Percentiles rank a stretch among this genome's conserved stretches.
These are phyloP conservation scores for Marcusenius ussheri DNA, from an alignment of 2,113 vertebrate species.

Conservation along the genomic window DNA sequence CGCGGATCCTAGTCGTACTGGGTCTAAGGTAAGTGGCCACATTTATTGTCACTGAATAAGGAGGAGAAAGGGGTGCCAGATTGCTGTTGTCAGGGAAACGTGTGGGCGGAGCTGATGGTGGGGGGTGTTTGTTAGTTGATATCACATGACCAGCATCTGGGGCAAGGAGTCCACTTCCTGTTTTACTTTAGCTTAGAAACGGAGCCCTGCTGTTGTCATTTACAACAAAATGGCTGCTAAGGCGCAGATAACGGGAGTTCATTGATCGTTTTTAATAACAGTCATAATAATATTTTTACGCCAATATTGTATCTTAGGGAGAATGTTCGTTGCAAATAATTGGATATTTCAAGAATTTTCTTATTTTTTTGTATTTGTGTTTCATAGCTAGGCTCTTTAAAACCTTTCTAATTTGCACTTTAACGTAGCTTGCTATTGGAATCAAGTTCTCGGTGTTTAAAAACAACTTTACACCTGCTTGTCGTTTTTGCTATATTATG, in stretches of 20 bases:
- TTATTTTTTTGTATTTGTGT: conserved; percentile 23
- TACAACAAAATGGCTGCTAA: conserved; percentile 92
- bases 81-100: conserved; percentile 59
- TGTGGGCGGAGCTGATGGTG: conserved; percentile 36
- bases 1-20: background rate
- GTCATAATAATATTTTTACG: conserved; percentile 21
- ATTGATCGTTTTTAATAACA: conserved; percentile 50
- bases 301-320: conserved; percentile 39
- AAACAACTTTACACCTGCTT: conserved; percentile 23
- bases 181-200: conserved; percentile 61
- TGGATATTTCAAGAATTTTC: conserved; percentile 17
- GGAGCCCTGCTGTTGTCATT: conserved; percentile 72
- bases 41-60: background rate
- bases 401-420: conserved; percentile 32
- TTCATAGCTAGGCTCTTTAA: background rate
- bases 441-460: background rate
- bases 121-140: conserved; percentile 60
- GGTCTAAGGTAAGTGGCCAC: background rate
- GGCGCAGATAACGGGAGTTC: conserved; percentile 60
- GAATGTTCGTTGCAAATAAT: conserved; percentile 10
- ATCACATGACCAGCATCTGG: conserved; percentile 55
- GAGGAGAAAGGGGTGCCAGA: background rate
- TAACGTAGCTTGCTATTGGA: conserved; percentile 18
- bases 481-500: background rate
- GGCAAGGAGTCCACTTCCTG: conserved; percentile 62